Percentiles rank a stretch among this genome's conserved stretches.
Conservation (phyloP, 2,888 invertebrate species). For the Melikaiella ostensackeni region DNA sequence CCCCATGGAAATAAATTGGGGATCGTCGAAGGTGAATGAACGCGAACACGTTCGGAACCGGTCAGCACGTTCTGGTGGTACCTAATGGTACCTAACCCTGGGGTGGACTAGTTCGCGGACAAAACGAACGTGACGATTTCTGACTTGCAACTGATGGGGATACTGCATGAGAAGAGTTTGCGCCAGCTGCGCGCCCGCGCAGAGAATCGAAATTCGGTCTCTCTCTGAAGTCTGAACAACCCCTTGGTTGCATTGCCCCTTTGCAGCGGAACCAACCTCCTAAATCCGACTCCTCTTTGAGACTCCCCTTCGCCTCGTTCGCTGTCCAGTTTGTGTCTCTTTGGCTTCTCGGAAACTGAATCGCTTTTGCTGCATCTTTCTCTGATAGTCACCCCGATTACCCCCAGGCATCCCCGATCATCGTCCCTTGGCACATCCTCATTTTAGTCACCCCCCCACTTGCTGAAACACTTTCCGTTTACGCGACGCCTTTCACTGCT, state of each 20-base stretch:
- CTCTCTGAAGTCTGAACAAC: constrained; percentile 35
- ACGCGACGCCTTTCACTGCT: constrained; percentile 64
- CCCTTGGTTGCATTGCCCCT: constrained; percentile 42
- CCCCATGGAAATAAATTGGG: background rate
- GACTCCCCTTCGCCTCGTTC: constrained; percentile 25
- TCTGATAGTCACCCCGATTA: constrained; percentile 35
- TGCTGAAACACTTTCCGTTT: constrained; percentile 42
- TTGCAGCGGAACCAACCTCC: constrained; percentile 43
- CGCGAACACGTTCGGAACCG: constrained; percentile 45
- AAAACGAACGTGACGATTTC: constrained; percentile 72
- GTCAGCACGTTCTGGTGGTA: constrained; percentile 33
- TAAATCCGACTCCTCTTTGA: constrained; percentile 46
- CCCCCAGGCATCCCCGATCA: constrained; percentile 49
- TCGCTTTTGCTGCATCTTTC: constrained; percentile 41
- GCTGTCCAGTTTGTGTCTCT: constrained; percentile 43
- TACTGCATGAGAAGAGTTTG: constrained; percentile 73
- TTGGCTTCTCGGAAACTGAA: constrained; percentile 5
- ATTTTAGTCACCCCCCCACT: constrained; percentile 41
- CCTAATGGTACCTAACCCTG: constrained; percentile 21
- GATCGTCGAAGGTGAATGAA: constrained; percentile 6
- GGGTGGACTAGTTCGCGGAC: constrained; percentile 40
- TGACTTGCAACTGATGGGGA: constrained; percentile 75
- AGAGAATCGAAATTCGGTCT: constrained; percentile 61
- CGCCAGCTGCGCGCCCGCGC: constrained; percentile 73
- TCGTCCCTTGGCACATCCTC: constrained; percentile 45